A percentile compares a stretch with the other conserved stretches of the same genome.
Conservation (phyloP, 2,888 invertebrate species). For the Polylopha cassiicola region DNA sequence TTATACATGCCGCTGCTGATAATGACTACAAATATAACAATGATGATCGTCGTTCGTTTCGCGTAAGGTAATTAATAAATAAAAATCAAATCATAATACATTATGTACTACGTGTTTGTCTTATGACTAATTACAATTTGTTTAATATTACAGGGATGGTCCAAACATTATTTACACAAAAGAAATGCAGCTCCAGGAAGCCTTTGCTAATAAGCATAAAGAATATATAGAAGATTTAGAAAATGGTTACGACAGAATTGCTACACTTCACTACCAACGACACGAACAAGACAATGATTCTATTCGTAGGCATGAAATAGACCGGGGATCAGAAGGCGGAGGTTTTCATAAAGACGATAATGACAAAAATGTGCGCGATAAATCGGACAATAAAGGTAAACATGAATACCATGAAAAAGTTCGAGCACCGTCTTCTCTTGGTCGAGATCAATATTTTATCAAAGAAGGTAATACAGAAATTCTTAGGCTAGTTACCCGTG, state of each 20-base stretch:
- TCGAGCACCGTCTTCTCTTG: conserved; percentile 57
- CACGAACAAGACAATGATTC: conserved; percentile 83
- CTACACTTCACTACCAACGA: conserved; percentile 63
- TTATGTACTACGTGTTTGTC: conserved; percentile 6
- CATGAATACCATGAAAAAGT: conserved; percentile 49
- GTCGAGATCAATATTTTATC: conserved; percentile 85
- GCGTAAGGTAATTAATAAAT: conserved; percentile 51
- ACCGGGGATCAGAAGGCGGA: conserved; percentile 82
- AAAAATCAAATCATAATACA: neutral
- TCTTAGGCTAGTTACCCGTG: conserved; percentile 85
- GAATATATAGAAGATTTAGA: conserved; percentile 79
- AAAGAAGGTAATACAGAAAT: conserved; percentile 92
- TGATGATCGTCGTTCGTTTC: conserved; percentile 61
- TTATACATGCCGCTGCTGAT: conserved; percentile 64
- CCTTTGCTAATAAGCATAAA: conserved; percentile 70
- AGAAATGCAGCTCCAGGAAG: conserved; percentile 73
- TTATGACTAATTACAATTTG: neutral
- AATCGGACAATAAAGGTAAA: conserved; percentile 47
- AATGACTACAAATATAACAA: conserved; percentile 66
- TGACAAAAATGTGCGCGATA: conserved; percentile 48
- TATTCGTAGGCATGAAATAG: conserved; percentile 85
- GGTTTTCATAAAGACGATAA: conserved; percentile 67
- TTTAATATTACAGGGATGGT: conserved; percentile 60
- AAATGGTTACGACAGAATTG: conserved; percentile 73
- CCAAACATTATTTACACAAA: conserved; percentile 76